These are phyloP conservation scores for Epinephelus cyanopodus DNA, from an alignment of 2,113 vertebrate species.

Conservation along the genomic window DNA sequence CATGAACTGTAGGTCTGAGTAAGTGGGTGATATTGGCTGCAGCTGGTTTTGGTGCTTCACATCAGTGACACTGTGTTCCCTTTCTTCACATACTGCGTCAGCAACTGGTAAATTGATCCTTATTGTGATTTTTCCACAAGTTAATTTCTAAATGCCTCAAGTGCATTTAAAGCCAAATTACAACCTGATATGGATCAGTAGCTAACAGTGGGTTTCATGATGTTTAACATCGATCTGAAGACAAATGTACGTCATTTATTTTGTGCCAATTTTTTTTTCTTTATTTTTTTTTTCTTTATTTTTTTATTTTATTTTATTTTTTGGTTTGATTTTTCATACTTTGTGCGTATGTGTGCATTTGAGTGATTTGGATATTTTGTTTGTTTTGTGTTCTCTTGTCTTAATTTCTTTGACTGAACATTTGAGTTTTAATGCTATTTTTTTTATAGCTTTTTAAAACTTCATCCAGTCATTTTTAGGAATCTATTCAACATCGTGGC, in stretches of 20 bases:
- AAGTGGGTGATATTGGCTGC: background rate
- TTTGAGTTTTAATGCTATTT: constrained; percentile 56
- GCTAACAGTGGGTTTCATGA: constrained; percentile 32
- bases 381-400: constrained; percentile 43
- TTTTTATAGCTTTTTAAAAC: constrained; percentile 62
- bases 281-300: background rate
- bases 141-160: constrained; percentile 65
- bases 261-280: constrained; percentile 77
- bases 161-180: constrained; percentile 72
- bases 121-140: constrained; percentile 31
- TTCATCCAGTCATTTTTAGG: constrained; percentile 39
- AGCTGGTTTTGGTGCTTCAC: background rate
- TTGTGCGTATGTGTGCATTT: constrained; percentile 24
- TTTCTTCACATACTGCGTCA: constrained; percentile 22
- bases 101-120: background rate
- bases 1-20: background rate
- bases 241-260: constrained; percentile 35
- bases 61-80: constrained; percentile 27
- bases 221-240: constrained; percentile 47
- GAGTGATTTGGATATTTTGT: constrained; percentile 51
- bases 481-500: constrained; percentile 36
- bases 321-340: constrained; percentile 59
- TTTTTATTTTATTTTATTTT: too few relatives aligned
- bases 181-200: constrained; percentile 10
- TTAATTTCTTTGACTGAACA: constrained; percentile 62